Evolutionary conservation across 2,797 vertebrate species (phyloP).

Genomic region (Mormyrus hasselquistii): DNA sequence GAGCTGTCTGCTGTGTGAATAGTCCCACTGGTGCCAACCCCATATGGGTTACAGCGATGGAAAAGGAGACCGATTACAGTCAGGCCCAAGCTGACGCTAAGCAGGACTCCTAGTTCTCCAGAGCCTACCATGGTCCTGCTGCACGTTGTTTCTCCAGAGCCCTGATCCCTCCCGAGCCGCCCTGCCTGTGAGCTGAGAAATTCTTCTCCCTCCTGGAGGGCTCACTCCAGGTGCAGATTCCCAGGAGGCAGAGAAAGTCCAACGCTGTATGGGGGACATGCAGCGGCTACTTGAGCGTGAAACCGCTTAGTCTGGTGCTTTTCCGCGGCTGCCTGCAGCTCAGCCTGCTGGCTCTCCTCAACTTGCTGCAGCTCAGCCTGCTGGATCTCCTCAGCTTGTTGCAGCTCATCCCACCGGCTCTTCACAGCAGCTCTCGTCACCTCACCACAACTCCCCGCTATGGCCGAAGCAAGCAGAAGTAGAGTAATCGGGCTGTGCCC

Average conservation of each 20-base stretch:
- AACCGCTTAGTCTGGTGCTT: not conserved
- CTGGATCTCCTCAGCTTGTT: no score
- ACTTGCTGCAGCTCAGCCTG: no score
- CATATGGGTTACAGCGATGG: not conserved
- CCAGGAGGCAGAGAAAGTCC: not conserved
- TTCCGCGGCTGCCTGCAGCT: not conserved
- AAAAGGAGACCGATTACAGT: not conserved
- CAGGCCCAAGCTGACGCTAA: not conserved
- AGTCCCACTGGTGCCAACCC: not conserved
- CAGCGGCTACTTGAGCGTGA: not conserved
- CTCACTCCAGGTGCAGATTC: not conserved
- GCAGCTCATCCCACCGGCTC: no score
- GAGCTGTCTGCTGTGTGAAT: not conserved
- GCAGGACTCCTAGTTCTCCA: not conserved
- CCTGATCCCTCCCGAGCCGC: not conserved
- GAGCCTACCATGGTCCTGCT: not conserved
- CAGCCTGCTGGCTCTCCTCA: not conserved
- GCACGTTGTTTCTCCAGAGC: not conserved
- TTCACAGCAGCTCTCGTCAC: not conserved
- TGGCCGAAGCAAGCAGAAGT: not conserved
- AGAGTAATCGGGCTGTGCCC: not conserved
- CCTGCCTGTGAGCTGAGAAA: not conserved
- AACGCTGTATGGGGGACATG: not conserved
- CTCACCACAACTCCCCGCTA: not conserved
- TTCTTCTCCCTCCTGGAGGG: not conserved